Evolutionary conservation across 2,888 invertebrate species (phyloP).

Genomic region (Tuberolachnus salignus): DNA sequence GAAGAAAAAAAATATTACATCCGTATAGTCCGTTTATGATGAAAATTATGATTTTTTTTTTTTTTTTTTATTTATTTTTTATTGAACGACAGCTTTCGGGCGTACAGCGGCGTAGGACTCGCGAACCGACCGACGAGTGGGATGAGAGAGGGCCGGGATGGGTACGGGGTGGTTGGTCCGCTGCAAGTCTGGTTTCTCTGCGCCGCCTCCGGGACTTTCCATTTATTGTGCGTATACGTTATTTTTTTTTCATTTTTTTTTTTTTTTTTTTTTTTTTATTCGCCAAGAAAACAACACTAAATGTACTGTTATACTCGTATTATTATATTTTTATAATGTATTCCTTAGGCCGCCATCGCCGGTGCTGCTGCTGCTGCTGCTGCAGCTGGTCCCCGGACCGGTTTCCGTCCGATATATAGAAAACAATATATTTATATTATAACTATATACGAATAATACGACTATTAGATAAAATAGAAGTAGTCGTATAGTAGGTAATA

Average conservation of each 20-base stretch:
- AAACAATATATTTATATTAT: conserved; percentile 19
- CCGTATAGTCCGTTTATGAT: background rate
- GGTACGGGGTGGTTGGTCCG: no score
- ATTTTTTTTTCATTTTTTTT: background rate
- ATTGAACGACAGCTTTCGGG: no score
- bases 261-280: conserved; percentile 9
- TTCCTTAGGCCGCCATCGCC: background rate
- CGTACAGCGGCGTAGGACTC: no score
- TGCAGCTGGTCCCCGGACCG: conserved; percentile 28
- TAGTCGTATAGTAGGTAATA: no score
- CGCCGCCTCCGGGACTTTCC: conserved; percentile 32
- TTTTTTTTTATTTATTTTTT: no score
- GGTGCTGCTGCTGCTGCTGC: background rate
- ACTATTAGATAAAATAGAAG: no score
- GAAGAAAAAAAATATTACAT: no score
- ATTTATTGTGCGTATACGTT: conserved; percentile 40
- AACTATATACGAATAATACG: background rate
- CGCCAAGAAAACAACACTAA: conserved; percentile 31
- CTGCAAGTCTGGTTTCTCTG: conserved; percentile 15
- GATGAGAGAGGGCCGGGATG: no score
- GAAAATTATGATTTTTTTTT: background rate
- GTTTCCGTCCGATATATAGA: conserved; percentile 12
- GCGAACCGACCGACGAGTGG: no score
- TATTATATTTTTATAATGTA: background rate
- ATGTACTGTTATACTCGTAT: conserved; percentile 32